phyloP scores from a whole-genome alignment of 2,113 vertebrate genomes.

The Silurus meridionalis region DNA sequence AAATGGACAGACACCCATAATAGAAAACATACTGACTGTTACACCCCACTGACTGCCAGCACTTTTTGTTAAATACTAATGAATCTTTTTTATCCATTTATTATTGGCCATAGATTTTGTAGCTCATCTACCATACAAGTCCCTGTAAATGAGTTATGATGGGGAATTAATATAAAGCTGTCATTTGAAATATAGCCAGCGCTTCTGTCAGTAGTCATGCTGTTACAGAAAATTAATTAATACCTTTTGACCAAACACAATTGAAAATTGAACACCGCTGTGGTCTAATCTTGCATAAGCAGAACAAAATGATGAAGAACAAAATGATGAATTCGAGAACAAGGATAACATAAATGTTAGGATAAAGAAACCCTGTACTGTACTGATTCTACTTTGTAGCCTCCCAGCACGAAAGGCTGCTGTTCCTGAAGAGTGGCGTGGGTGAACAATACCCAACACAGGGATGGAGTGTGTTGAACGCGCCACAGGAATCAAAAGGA shows the following conservation, averaged over 20 bases:
- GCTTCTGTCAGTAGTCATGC: neutral
- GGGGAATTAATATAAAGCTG: neutral
- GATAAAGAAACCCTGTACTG: constrained; percentile 36
- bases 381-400: constrained; percentile 32
- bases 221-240: neutral
- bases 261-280: neutral
- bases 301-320: constrained; percentile 14
- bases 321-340: neutral
- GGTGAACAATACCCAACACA: constrained; percentile 51
- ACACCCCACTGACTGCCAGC: neutral
- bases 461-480: constrained; percentile 38
- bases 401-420: constrained; percentile 46
- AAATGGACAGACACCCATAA: neutral
- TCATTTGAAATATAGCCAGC: neutral
- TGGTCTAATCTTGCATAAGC: constrained; percentile 3
- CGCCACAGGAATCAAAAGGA: constrained; percentile 49
- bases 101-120: neutral
- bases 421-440: constrained; percentile 45
- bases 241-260: neutral
- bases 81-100: neutral
- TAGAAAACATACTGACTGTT: neutral
- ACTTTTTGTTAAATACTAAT: neutral
- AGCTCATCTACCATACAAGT: neutral
- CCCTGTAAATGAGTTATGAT: neutral
- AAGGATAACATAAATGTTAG: constrained; percentile 28